Base-by-base conservation (phyloP, 2,888 invertebrate genomes). In the Timandra comae region DNA sequence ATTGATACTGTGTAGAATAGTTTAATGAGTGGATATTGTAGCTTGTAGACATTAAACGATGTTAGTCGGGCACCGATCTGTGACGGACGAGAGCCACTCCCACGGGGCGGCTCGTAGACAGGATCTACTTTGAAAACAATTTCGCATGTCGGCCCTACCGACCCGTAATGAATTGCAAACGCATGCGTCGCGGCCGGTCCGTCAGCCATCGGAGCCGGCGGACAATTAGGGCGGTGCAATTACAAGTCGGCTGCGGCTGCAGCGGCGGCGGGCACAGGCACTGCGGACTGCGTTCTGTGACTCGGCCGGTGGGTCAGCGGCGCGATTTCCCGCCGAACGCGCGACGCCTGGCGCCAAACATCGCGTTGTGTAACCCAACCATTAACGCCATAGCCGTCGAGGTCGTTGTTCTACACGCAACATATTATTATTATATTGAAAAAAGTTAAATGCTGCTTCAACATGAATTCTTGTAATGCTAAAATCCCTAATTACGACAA, bases 201-300 rank as follows among this genome's bases (percentile, higher is more conserved):
- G 61, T 69, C 75, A 68, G 63, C 60, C 64, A 62, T 63, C 70
- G n/a, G n/a, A 52, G 56, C 44, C 56, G 51, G 56, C 57, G 61
- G 54, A 74, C 77, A 81, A 81, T 78, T 78, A 80, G 82, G 80
- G 71, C 84, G 74, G 63, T 63, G 76, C 77, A 80, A 82, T 81
- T 76, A 79, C 71, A 63, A 71, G 71, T 68, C 64, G 63, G 49
- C 54, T 50, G 45, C 58, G 54, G 44, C 58, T 19, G 38, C 29
- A 33, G 30, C 3, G 9, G 40, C 21, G 33, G 27, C 28, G 7
- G 7, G 52, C 58, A 68, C 68, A n/a, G n/a, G n/a, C n/a, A n/a
- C n/a, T n/a, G n/a, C n/a, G n/a, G n/a, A n/a, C n/a, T n/a, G n/a
- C n/a, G n/a, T n/a, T n/a, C n/a, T n/a, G n/a, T n/a, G n/a, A 73